Base-by-base conservation (phyloP, 1,140 invertebrate species). In the Paraescarpia echinospica region DNA sequence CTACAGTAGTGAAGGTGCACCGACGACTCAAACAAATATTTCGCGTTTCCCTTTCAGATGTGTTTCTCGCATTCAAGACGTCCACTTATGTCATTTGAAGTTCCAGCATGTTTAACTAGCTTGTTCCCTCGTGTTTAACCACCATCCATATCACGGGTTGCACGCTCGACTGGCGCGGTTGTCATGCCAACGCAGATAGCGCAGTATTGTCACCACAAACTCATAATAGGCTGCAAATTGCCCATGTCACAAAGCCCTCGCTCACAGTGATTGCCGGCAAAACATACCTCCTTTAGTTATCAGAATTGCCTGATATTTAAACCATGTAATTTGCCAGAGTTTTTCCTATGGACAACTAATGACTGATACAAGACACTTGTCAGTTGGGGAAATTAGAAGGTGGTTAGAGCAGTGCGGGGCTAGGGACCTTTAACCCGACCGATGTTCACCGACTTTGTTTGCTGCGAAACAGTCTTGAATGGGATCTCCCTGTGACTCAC, bases 261-360 rank as follows among this genome's bases (percentile, higher is more conserved):
- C 59, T 77, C 59, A 18, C 22, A 6, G 59, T 77, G 59, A 77
- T 77, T 77, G 59, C 59, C 59, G 59, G 4, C 18, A 18, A 77
- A 77, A 77, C 59, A 77, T 77, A 77, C 59, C 59, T 18, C 59
- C 18, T 6, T 77, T 77, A 77, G 59, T 77, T 77, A 77, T 77
- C 59, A 77, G 59, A 77, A 77, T 77, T 77, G 59, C 8, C 59
- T 27, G 59, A 22, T 77, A 77, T 77, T 77, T 77, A 77, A 77
- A 77, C 59, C 59, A 77, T 77, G 59, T 77, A 77, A 77, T 77
- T 77, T 77, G 59, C 59, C 22, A 27, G 59, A 4, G 59, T 77
- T 77, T 77, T 77, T 77, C 14, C 59, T 77, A 77, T 77, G 59
- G 59, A 77, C 59, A 77, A 77, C 59, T 77, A 77, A 77, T 77